Conservation (phyloP, 2,797 vertebrate species). For the Enteromius thamalakanensis region DNA sequence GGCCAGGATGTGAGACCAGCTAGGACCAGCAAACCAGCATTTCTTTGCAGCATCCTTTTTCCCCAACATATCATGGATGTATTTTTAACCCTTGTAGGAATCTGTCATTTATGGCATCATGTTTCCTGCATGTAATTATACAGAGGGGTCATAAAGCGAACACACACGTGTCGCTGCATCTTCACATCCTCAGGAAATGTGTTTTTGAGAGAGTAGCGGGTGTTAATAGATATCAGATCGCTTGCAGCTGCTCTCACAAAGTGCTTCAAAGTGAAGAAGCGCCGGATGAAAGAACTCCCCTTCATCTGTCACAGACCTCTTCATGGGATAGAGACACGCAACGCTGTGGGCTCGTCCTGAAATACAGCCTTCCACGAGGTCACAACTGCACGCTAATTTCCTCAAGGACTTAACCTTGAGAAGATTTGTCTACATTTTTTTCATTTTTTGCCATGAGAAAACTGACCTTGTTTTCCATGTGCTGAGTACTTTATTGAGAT, state of each 20-base stretch:
- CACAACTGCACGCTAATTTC: constrained; percentile 17
- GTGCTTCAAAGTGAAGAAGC: constrained; percentile 43
- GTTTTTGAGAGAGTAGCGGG: constrained; percentile 17
- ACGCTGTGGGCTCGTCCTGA: neutral
- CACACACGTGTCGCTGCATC: constrained; percentile 26
- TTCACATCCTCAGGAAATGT: constrained; percentile 52
- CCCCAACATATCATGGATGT: neutral
- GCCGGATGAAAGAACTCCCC: constrained; percentile 10
- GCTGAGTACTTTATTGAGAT: neutral
- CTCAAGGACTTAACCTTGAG: constrained; percentile 26
- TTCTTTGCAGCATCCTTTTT: neutral
- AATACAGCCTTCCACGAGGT: constrained; percentile 4
- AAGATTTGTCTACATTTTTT: neutral
- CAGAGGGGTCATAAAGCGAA: constrained; percentile 20
- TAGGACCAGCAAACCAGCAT: neutral
- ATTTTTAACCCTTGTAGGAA: constrained; percentile 3
- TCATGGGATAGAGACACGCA: constrained; percentile 33
- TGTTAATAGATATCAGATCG: constrained; percentile 47
- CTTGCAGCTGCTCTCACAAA: constrained; percentile 34
- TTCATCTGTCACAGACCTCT: constrained; percentile 14
- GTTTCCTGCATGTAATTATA: constrained; percentile 32
- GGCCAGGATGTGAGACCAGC: neutral
- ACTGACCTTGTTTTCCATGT: neutral
- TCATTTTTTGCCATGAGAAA: constrained; percentile 12
- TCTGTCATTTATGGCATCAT: constrained; percentile 13